Base-by-base conservation (phyloP, 1,140 invertebrate species). In the Hycleus phaleratus region DNA sequence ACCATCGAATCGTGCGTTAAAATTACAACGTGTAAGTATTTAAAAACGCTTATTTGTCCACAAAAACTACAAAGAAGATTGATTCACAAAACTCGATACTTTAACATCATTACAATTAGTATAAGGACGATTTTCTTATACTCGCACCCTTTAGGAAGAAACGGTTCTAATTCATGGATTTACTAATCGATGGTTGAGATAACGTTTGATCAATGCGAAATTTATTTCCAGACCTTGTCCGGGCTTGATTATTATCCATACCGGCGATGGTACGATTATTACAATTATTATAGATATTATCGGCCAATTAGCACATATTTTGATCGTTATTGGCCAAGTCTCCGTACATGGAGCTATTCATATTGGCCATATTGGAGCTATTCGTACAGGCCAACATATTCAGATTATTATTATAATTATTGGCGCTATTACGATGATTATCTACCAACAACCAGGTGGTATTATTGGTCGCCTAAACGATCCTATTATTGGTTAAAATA, bases 1-100 rank as follows among this genome's bases (percentile, higher is more conserved):
- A 25, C 38, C 49, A 9, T 38, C 53, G 18, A 55, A 55, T 48
- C 51, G 58, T 6, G 44, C 52, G 25, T 54, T 55, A 43, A 44
- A 24, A 60, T 53, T 60, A 43, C 47, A 55, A 50, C 38, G 47
- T 50, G 58, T 55, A 60, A 60, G 51, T 55, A 55, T 38, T 42
- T n/a, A 9, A 42, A 11, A 11, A 9, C 9, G 40, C 40, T 42
- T 42, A n/a, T 4, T 42, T 18, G 18, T 18, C 18, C 18, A 2
- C 9, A 42, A 42, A 10, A 42, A 4, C 9, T n/a, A 42, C 40
- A 42, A 42, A 11, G 11, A 42, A 11, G 10, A 39, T 39, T 39
- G 6, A 1, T 6, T 6, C 6, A 6, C 6, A 39, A 39, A 7
- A 7, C 38, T 7, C 32, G 32, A 3, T 32, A 32, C 32, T 32